Evolutionary conservation across 1,140 invertebrate genomes (phyloP), one percentile per base, ranked within the genome.

Genomic region (Apocrypta bakeri): DNA sequence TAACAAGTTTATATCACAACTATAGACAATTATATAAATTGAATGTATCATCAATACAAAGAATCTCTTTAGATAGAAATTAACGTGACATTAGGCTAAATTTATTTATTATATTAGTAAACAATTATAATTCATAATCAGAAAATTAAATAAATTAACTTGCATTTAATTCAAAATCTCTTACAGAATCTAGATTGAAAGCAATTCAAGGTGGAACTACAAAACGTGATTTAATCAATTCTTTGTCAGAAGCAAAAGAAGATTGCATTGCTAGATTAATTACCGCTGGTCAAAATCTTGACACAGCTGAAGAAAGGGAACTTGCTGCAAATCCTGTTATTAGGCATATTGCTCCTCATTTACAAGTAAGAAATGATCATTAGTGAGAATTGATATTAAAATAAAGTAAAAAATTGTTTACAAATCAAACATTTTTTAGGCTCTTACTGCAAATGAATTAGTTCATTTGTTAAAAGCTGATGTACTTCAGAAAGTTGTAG

Each of bases 401-500:
- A n/a, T n/a, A 56, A 6, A 56, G 7, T 56, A 2, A 17, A 6
- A 56, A 8, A 33, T 40, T 40, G 25, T 42, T 37, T 48, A 66
- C 72, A 61, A 81, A 73, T 56, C 66, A 25, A 61, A 73, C 86
- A 85, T 83, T 69, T 86, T 83, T 64, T 86, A 93, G 90, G 93
- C 93, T 61, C 64, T 93, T 61, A 90, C 91, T 69, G 86, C 92
- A 27, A 92, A 90, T 66, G 93, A 94, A 88, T 87, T 93, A 12
- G 87, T 93, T 40, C 92, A 94, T 81, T 87, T 94, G 2, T 83
- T 94, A 3, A 93, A 94, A 88, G 93, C 93, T 29, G 93, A 94
- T 85, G 82, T 87, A 42, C 84, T 92, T 48, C 87, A 91, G 87
- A 56, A 80, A 72, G 83, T 87, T n/a, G 87, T 87, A 17, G 85